These are phyloP conservation scores for Lysandra bellargus DNA, from an alignment of 2,888 invertebrate species.

Conservation along the genomic window DNA sequence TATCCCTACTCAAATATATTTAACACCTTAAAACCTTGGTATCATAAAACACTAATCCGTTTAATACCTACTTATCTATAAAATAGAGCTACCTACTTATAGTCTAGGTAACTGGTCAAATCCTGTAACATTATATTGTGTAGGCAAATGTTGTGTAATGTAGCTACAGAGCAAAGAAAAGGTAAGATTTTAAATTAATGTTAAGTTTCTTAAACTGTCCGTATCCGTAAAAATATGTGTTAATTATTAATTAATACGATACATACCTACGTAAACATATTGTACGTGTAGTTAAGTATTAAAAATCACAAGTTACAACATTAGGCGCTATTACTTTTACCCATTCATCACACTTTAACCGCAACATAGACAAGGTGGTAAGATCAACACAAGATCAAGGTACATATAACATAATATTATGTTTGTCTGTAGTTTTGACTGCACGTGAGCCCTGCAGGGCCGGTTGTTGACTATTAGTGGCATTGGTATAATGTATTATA, in stretches of 20 bases:
- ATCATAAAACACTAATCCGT: background rate
- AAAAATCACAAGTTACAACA: no score
- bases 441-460: background rate
- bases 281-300: no score
- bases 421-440: background rate
- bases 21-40: background rate
- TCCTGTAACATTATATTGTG: no score
- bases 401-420: background rate
- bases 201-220: no score
- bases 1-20: background rate
- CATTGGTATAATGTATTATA: no score
- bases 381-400: constrained; percentile 1
- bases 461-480: background rate
- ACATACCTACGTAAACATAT: background rate
- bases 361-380: constrained; percentile 1
- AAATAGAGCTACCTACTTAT: background rate
- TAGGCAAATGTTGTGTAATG: no score
- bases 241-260: no score
- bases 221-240: no score
- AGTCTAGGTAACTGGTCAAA: background rate
- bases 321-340: background rate
- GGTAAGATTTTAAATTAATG: no score
- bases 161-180: no score
- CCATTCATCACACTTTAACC: background rate
- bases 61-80: background rate